A percentile compares a stretch with the other conserved stretches of the same genome.
Conservation (phyloP, 2,888 invertebrate genomes). For the Iphiclides podalirius region DNA sequence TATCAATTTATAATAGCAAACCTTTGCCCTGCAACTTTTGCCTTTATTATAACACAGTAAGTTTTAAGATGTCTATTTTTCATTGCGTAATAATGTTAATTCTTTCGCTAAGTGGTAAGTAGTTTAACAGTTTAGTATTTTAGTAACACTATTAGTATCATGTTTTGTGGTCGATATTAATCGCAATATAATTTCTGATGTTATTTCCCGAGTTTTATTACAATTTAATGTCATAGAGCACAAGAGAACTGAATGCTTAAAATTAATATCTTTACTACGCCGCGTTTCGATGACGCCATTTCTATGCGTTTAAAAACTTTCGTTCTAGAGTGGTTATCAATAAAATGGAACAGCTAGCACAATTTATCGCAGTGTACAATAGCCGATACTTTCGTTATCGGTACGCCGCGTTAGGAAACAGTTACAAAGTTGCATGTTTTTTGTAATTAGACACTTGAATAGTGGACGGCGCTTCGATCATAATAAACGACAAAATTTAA, state of each 20-base stretch:
- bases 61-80: too few species aligned
- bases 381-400: constrained; percentile 17
- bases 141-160: too few species aligned
- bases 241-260: too few species aligned
- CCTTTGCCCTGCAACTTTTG: neutral
- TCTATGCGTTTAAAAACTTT: constrained; percentile 15
- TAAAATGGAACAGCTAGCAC: constrained; percentile 8
- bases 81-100: too few species aligned
- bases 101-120: too few species aligned
- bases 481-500: neutral
- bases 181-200: too few species aligned
- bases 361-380: constrained; percentile 16
- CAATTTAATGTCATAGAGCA: too few species aligned
- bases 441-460: neutral
- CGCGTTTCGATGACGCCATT: constrained; percentile 6
- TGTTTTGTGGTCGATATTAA: too few species aligned
- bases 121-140: too few species aligned
- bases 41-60: too few species aligned
- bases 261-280: neutral
- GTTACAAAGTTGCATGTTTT: constrained; percentile 7
- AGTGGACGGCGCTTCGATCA: too few species aligned
- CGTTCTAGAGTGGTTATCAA: constrained; percentile 7
- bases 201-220: too few species aligned
- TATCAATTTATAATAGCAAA: constrained; percentile 15
- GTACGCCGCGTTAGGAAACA: constrained; percentile 2